Percentiles rank a stretch among this genome's conserved stretches.
Conservation (phyloP, 2,113 vertebrate species). For the Oxygymnocypris stewartii region DNA sequence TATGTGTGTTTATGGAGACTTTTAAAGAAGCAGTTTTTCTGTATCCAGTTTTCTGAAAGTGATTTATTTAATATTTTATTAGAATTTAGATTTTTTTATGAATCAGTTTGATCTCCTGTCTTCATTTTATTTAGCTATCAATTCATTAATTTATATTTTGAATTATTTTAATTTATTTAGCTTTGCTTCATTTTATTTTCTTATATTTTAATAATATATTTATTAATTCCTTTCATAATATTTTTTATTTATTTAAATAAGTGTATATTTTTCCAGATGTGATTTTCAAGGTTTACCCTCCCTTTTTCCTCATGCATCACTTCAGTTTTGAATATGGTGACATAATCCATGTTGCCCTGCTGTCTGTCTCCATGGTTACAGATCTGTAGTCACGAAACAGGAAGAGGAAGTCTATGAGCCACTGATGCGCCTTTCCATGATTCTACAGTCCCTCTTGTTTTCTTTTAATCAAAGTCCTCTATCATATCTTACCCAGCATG, state of each 20-base stretch:
- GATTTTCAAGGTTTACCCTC: neutral
- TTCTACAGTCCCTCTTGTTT: neutral
- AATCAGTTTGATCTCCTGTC: neutral
- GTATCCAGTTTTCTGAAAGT: neutral
- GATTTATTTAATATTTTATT: neutral
- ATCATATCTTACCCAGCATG: neutral
- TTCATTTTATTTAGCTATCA: too few species aligned
- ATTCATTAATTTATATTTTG: neutral
- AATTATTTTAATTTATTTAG: too few species aligned
- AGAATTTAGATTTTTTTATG: neutral
- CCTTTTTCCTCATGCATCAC: neutral
- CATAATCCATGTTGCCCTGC: slow-evolving; percentile 25
- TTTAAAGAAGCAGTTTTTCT: neutral
- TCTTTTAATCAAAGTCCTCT: neutral
- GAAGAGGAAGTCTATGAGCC: slow-evolving; percentile 58
- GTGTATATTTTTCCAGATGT: neutral
- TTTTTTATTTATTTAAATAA: neutral
- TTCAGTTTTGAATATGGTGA: slow-evolving; percentile 15
- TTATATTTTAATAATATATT: neutral
- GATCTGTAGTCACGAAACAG: slow-evolving; percentile 35
- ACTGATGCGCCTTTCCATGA: slow-evolving; percentile 12
- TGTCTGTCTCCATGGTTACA: slow-evolving; percentile 41
- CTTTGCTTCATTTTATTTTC: neutral
- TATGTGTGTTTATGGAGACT: neutral
- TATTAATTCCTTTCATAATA: neutral